Percentiles rank a stretch among this genome's conserved stretches.
Evolutionary conservation across 2,888 invertebrate species (phyloP).

Genomic region (Drosophila atroscutellata): DNA sequence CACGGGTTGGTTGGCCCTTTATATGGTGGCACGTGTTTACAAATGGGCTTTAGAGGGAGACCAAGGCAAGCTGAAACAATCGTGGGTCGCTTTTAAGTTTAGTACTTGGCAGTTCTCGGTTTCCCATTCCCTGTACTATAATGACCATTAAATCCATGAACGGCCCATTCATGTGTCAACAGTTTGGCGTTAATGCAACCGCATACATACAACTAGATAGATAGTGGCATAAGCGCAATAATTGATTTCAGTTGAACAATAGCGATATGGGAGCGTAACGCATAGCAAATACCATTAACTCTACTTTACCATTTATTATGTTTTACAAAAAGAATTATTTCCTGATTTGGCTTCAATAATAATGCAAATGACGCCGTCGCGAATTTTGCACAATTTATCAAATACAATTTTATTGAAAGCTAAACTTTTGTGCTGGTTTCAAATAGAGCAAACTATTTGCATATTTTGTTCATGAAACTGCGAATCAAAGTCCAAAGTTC

Average conservation of each 20-base stretch:
- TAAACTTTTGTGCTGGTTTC: background rate
- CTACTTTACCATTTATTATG: constrained; percentile 15
- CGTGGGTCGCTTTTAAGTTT: constrained; percentile 3
- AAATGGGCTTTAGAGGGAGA: constrained; percentile 20
- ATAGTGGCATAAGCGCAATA: constrained; percentile 15
- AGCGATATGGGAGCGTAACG: constrained; percentile 19
- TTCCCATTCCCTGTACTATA: constrained; percentile 4
- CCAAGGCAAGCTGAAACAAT: constrained; percentile 16
- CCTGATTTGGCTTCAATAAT: background rate
- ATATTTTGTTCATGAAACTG: background rate
- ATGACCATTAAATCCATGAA: constrained; percentile 40
- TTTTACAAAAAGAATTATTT: background rate
- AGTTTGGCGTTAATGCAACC: constrained; percentile 22
- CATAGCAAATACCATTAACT: constrained; percentile 10
- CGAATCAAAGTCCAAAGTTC: background rate
- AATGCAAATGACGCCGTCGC: background rate
- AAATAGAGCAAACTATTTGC: background rate
- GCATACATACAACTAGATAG: constrained; percentile 1
- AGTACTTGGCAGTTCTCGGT: constrained; percentile 19
- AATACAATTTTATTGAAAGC: background rate
- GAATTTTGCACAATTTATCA: background rate
- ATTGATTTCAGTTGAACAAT: constrained; percentile 26
- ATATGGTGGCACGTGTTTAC: constrained; percentile 34
- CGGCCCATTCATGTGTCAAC: constrained; percentile 42
- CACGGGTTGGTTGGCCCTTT: constrained; percentile 37